These are phyloP conservation scores for Conus ventricosus DNA, from an alignment of 1,140 invertebrate species.

Conservation along the genomic window DNA sequence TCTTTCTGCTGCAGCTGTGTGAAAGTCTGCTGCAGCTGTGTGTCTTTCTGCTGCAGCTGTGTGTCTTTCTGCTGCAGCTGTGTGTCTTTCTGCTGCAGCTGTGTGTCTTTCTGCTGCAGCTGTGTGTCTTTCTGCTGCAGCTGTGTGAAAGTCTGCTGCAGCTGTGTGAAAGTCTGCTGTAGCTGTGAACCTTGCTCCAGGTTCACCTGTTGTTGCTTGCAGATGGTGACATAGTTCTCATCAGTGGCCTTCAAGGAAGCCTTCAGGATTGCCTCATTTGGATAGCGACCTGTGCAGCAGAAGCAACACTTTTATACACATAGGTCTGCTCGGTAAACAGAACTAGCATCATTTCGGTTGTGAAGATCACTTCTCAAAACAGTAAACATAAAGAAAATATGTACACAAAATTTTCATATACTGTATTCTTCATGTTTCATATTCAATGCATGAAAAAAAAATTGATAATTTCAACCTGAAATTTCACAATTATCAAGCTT, in stretches of 20 bases:
- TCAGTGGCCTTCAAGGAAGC: slow-evolving; percentile 22
- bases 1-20: slow-evolving; percentile 25
- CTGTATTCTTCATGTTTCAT: no score
- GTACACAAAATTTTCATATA: no score
- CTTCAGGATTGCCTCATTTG: slow-evolving; percentile 8
- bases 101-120: slow-evolving; percentile 1
- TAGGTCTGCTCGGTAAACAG: neutral
- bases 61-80: slow-evolving; percentile 6
- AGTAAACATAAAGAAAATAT: neutral
- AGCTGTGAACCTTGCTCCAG: neutral
- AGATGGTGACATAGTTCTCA: slow-evolving; percentile 23
- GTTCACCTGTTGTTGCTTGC: slow-evolving; percentile 5
- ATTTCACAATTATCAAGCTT: neutral
- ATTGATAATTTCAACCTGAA: neutral
- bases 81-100: neutral
- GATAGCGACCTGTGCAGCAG: slow-evolving; percentile 5
- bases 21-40: neutral
- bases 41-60: slow-evolving; percentile 1
- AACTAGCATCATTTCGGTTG: neutral
- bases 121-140: neutral
- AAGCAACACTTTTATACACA: neutral
- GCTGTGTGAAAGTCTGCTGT: neutral
- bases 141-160: neutral
- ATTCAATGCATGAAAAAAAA: neutral
- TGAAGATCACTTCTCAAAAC: neutral